phyloP scores from a whole-genome alignment of 2,113 vertebrate species.

The Urocitellus parryii region DNA sequence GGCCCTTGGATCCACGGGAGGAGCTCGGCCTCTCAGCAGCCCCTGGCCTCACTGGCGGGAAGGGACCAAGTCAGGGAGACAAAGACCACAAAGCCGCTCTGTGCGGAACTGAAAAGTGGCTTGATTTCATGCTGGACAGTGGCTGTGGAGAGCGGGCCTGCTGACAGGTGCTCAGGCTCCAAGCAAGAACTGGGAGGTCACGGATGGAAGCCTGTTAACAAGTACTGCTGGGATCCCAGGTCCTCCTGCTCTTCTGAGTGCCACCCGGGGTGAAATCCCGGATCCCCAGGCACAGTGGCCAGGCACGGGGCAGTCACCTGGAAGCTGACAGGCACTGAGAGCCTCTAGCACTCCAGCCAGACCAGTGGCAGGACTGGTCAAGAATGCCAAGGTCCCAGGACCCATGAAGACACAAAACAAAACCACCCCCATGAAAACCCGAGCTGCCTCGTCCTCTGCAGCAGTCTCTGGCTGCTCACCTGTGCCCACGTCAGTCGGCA shows the following conservation, averaged over 20 bases:
- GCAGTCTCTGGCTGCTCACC: neutral
- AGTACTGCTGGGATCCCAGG: neutral
- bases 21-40: neutral
- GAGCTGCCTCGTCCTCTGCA: neutral
- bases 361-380: neutral
- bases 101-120: neutral
- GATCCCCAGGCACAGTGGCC: neutral
- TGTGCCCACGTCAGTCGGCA: too few relatives aligned
- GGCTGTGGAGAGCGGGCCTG: neutral
- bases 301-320: neutral
- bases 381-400: neutral
- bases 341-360: too few relatives aligned
- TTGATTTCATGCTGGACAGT: neutral
- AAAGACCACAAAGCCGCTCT: neutral
- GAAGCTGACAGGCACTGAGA: neutral
- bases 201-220: accelerated
- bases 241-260: neutral
- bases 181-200: accelerated
- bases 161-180: neutral
- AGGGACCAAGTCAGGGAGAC: neutral
- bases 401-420: neutral
- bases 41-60: constrained; percentile 13
- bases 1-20: neutral
- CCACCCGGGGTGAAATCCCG: too few relatives aligned
- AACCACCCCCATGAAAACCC: too few relatives aligned